A percentile compares a stretch with the other conserved stretches of the same genome.
Conservation (phyloP, 1,140 invertebrate species). For the Trachymyrmex septentrionalis region DNA sequence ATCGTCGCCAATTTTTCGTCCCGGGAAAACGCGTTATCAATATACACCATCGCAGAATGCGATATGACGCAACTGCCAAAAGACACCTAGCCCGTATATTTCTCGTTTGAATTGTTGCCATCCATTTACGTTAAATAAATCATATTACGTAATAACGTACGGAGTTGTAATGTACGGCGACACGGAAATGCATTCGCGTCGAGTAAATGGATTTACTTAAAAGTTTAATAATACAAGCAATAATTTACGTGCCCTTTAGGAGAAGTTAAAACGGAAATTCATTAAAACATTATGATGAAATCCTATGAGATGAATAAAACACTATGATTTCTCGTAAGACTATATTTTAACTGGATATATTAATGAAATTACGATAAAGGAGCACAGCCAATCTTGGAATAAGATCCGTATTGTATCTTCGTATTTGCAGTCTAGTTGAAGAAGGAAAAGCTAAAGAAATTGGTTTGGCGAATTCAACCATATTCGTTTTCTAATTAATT, state of each 20-base stretch:
- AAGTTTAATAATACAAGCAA: constrained; percentile 56
- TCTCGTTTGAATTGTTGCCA: constrained; percentile 1
- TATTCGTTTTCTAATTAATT: constrained; percentile 34
- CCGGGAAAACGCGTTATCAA: constrained; percentile 8
- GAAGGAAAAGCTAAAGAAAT: constrained; percentile 3
- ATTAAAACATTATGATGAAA: constrained; percentile 26
- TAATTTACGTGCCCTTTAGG: constrained; percentile 31
- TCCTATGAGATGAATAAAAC: constrained; percentile 18
- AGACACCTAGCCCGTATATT: constrained; percentile 18
- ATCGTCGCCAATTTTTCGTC: constrained; percentile 49
- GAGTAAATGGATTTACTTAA: constrained; percentile 58
- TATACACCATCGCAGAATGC: constrained; percentile 5
- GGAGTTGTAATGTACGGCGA: constrained; percentile 45
- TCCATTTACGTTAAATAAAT: constrained; percentile 54
- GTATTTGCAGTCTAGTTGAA: not conserved
- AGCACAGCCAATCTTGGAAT: not conserved
- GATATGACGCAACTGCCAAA: constrained; percentile 45
- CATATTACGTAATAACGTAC: constrained; percentile 54
- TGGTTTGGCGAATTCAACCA: not conserved
- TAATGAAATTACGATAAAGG: not conserved
- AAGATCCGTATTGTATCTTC: not conserved
- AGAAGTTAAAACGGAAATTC: constrained; percentile 31
- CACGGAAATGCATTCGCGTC: constrained; percentile 33
- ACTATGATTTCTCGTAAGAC: not conserved
- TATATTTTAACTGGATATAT: not conserved